These are phyloP conservation scores for Rhabdornis inornatus DNA, from an alignment of 2,113 vertebrate genomes.

Conservation along the genomic window DNA sequence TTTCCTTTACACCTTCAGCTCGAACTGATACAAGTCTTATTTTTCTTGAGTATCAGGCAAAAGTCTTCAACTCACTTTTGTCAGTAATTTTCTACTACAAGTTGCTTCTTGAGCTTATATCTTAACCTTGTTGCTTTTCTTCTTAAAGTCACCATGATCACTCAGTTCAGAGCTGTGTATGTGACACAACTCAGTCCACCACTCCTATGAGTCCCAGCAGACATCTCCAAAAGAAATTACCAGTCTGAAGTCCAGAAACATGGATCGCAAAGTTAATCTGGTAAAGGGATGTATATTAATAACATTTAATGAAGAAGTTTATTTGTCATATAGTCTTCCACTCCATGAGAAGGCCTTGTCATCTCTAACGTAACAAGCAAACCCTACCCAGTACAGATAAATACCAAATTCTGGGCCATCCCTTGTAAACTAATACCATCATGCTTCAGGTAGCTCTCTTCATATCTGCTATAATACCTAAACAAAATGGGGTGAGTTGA, in stretches of 20 bases:
- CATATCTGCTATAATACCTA: conserved; percentile 44
- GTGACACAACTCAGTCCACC: neutral
- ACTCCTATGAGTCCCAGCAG: neutral
- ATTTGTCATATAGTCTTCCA: neutral
- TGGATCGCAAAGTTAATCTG: neutral
- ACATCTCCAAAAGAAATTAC: neutral
- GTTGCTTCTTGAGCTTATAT: neutral
- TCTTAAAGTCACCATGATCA: neutral
- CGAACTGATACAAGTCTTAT: neutral
- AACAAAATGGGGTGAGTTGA: conserved; percentile 72
- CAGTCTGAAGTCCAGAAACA: neutral
- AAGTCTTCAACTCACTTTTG: neutral
- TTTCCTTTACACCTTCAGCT: neutral
- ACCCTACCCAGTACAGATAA: neutral
- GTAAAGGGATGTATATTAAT: neutral
- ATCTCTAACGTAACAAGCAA: neutral
- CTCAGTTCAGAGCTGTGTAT: neutral
- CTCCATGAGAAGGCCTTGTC: neutral
- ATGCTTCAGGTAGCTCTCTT: neutral
- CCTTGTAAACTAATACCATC: neutral
- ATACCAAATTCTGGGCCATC: neutral
- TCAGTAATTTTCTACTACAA: neutral
- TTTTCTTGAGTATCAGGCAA: neutral
- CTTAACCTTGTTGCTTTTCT: neutral
- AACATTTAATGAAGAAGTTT: neutral